phyloP scores from a whole-genome alignment of 2,113 vertebrate genomes.

The Podarcis cretensis region DNA sequence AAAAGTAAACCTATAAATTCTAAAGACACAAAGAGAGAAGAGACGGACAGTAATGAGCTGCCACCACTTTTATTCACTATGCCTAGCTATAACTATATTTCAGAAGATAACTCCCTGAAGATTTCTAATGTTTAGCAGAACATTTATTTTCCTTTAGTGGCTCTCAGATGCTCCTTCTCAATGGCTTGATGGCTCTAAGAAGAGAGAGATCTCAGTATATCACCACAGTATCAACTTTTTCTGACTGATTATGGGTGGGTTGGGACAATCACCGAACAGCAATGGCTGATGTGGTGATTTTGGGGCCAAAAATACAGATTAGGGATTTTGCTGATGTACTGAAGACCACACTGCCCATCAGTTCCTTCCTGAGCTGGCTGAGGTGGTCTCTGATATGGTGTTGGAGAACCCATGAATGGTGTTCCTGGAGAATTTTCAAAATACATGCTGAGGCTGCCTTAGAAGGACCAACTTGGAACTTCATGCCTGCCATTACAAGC shows the following conservation, averaged over 20 bases:
- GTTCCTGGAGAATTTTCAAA: too few relatives aligned
- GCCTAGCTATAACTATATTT: slow-evolving; percentile 1
- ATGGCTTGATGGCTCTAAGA: neutral
- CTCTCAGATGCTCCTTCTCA: neutral
- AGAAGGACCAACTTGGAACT: too few relatives aligned
- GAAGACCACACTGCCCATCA: too few relatives aligned
- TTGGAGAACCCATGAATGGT: too few relatives aligned
- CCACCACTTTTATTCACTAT: slow-evolving; percentile 10
- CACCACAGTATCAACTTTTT: neutral
- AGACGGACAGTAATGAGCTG: slow-evolving; percentile 11
- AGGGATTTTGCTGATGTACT: too few relatives aligned
- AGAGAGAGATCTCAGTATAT: neutral
- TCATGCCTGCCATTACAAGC: too few relatives aligned
- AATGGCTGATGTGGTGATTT: neutral
- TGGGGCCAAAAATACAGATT: too few relatives aligned
- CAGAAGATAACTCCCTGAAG: slow-evolving; percentile 8
- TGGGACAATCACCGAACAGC: neutral
- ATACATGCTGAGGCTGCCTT: too few relatives aligned
- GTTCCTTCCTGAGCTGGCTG: too few relatives aligned
- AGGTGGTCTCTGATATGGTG: too few relatives aligned
- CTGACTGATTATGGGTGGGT: neutral
- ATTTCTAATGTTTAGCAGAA: slow-evolving; percentile 11
- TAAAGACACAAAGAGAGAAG: slow-evolving; percentile 12
- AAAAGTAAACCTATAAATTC: slow-evolving; percentile 16
- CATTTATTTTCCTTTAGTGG: neutral